Evolutionary conservation across 2,888 invertebrate species (phyloP), one percentile per base, ranked within the genome.

Genomic region (Scaptomyza caliginosa): DNA sequence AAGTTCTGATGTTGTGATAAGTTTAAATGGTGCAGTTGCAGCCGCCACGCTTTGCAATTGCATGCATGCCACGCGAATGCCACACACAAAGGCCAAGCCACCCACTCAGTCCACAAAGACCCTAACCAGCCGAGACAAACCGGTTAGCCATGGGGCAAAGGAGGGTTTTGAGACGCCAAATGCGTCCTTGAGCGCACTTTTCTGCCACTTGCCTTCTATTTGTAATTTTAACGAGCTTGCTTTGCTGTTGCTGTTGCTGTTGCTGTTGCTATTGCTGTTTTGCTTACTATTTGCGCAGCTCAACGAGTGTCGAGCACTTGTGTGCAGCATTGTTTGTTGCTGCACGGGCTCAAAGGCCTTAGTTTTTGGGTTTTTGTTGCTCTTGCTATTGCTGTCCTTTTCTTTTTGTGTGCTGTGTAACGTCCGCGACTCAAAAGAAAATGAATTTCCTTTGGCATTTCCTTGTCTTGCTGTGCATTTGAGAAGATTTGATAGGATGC

Each of bases 131-230:
- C 34, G 23, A 39, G 32, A 32, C 40, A 50, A 17, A 54, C 10
- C 13, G 32, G 32, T 6, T 2, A 7, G 10, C 40, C 34, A 8
- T 17, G 16, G n/a, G 36, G 11, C 43, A 21, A 8, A 13, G 51
- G 13, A n/a, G 16, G 32, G 38, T 40, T 55, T 48, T 36, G 74
- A 83, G 71, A 71, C 68, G 84, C 58, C 74, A 69, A 83, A 68
- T 71, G 77, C 65, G 83, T 87, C 87, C 83, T 83, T 83, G 86
- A 85, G 86, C 87, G 82, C 64, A 82, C 87, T 85, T 87, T 85
- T 74, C 79, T 82, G 83, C 79, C 87, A 83, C 83, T 87, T 85
- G 82, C 76, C 82, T 81, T 82, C 82, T 82, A 86, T 83, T 87
- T 83, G 83, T 85, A 85, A 77, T 80, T 78, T 80, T 80, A 78